These are phyloP conservation scores for Trogon surrucura DNA, from an alignment of 2,113 vertebrate genomes.

Conservation along the genomic window DNA sequence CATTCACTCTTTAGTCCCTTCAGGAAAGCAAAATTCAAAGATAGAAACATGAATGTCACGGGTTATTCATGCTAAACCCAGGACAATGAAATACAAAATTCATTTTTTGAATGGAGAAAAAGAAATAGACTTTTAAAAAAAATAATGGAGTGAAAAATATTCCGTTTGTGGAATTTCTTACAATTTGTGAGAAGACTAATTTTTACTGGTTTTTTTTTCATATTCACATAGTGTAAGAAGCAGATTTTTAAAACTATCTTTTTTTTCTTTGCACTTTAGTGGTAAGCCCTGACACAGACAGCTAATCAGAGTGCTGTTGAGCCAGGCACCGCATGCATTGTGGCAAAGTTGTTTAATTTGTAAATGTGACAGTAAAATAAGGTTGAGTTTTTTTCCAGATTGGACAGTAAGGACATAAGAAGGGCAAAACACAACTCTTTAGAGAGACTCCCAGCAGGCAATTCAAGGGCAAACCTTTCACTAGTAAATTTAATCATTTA, in stretches of 20 bases:
- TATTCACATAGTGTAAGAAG: not conserved
- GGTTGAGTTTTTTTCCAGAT: rapidly evolving
- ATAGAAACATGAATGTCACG: not conserved
- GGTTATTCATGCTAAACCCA: too few species aligned
- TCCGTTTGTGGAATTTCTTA: not conserved
- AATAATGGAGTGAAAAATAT: not conserved
- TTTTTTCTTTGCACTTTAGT: not conserved
- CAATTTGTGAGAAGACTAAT: rapidly evolving
- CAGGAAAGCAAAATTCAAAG: not conserved
- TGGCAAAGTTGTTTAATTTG: not conserved
- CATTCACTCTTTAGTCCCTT: not conserved
- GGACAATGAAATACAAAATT: not conserved
- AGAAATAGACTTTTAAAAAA: not conserved
- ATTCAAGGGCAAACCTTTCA: not conserved
- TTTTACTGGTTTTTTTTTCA: not conserved
- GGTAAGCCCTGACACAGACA: not conserved
- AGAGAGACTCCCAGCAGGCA: not conserved
- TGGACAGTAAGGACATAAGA: not conserved
- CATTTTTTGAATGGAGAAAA: not conserved
- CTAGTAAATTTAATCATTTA: constrained; percentile 7
- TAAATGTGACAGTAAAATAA: constrained; percentile 1
- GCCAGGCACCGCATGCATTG: not conserved
- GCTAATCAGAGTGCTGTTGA: constrained; percentile 2
- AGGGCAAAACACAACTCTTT: not conserved
- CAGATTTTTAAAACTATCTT: not conserved